phyloP scores from a whole-genome alignment of 2,888 invertebrate genomes.

The Synergus japonicus region DNA sequence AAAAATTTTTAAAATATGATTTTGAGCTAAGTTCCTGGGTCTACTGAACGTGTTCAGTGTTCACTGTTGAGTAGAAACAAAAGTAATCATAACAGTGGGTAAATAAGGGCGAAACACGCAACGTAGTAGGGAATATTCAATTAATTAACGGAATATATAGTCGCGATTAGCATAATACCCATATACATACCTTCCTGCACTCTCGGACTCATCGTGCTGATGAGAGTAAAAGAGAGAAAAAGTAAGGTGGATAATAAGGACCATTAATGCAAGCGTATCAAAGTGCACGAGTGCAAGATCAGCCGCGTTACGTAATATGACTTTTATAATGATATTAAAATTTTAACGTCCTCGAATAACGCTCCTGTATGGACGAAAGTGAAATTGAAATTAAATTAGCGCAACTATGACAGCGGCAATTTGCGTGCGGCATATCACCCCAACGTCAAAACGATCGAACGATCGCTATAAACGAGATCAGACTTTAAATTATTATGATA shows the following conservation, averaged over 20 bases:
- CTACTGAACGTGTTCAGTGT: neutral
- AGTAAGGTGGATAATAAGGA: constrained; percentile 7
- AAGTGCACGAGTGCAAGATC: constrained; percentile 36
- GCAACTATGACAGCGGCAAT: constrained; percentile 21
- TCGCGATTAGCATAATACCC: constrained; percentile 16
- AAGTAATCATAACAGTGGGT: constrained; percentile 9
- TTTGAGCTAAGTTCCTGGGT: neutral
- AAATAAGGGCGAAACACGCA: constrained; percentile 30
- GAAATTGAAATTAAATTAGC: constrained; percentile 8
- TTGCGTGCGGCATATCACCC: constrained; percentile 18
- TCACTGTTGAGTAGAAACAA: neutral
- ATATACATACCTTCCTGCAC: constrained; percentile 4
- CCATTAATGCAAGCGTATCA: constrained; percentile 27
- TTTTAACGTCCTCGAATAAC: constrained; percentile 24
- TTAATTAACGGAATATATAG: constrained; percentile 35
- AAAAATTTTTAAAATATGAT: neutral
- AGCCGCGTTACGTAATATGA: constrained; percentile 24
- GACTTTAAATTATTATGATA: constrained; percentile 28
- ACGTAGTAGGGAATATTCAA: constrained; percentile 31
- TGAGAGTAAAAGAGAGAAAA: neutral
- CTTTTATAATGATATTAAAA: constrained; percentile 35
- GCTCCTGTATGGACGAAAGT: neutral
- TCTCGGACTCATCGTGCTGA: constrained; percentile 4
- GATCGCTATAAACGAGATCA: constrained; percentile 22
- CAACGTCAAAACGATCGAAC: constrained; percentile 19